Conservation (phyloP, 2,888 invertebrate genomes). For the Idaea aversata region DNA sequence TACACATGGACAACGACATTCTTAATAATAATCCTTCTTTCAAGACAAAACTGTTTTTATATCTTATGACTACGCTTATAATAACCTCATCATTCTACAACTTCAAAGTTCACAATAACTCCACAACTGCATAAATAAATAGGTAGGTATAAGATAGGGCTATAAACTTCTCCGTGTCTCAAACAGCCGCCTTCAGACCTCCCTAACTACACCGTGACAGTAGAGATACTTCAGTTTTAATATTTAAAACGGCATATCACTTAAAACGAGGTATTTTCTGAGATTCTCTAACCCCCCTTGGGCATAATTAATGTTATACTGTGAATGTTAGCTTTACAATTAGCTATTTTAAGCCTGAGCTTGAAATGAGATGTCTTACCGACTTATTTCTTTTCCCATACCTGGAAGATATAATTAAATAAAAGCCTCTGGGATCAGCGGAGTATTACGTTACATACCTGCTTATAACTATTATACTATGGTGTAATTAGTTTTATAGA, state of each 20-base stretch:
- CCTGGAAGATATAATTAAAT: conserved; percentile 72
- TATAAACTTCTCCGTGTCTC: background rate
- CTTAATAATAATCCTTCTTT: background rate
- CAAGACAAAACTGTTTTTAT: background rate
- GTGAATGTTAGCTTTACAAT: conserved; percentile 78
- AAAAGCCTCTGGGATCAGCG: conserved; percentile 51
- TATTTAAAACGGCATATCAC: conserved; percentile 58
- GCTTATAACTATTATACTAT: conserved; percentile 25
- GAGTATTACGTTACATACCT: conserved; percentile 11
- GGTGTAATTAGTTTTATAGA: conserved; percentile 26
- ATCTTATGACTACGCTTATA: background rate
- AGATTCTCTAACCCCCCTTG: conserved; percentile 62
- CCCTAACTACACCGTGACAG: background rate
- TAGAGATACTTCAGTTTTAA: conserved; percentile 32
- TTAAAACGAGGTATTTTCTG: conserved; percentile 66
- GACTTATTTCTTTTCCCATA: conserved; percentile 49
- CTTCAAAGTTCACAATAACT: background rate
- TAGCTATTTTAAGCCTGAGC: conserved; percentile 72
- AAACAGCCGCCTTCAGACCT: conserved; percentile 1
- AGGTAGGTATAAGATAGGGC: background rate
- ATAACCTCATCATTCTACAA: background rate
- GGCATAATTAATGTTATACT: conserved; percentile 75
- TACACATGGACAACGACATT: background rate
- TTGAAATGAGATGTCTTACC: conserved; percentile 15
- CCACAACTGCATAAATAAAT: background rate